Conservation (phyloP, 2,797 vertebrate species). For the Pteronotus mesoamericanus region DNA sequence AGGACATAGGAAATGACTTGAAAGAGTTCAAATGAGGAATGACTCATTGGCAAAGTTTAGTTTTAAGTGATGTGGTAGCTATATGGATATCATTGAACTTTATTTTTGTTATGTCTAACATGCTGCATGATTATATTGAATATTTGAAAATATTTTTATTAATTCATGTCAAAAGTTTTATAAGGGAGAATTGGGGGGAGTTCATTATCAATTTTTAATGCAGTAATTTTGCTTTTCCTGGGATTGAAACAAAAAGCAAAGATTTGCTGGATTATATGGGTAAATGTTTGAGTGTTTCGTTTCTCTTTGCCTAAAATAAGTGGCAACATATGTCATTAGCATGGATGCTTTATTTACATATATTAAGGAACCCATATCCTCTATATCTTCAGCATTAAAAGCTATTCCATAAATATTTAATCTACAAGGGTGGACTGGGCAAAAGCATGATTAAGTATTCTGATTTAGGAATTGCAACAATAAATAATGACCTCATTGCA, state of each 20-base stretch:
- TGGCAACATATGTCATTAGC: not conserved
- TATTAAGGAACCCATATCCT: not conserved
- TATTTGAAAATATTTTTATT: not conserved
- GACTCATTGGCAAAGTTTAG: not conserved
- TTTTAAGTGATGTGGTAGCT: not conserved
- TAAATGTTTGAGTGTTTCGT: not conserved
- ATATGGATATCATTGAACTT: not conserved
- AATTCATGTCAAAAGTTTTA: not conserved
- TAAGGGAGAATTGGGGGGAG: not conserved
- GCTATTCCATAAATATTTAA: not conserved
- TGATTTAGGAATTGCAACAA: not conserved
- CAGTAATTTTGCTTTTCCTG: not conserved
- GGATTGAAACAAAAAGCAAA: slow-evolving; percentile 8
- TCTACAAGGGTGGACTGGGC: not conserved
- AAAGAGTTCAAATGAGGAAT: not conserved
- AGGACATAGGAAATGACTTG: not conserved
- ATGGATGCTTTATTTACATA: not conserved
- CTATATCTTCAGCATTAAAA: not conserved
- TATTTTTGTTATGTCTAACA: not conserved
- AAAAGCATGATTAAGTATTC: not conserved
- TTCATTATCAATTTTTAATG: not conserved
- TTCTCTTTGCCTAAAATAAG: not conserved
- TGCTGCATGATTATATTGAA: not conserved
- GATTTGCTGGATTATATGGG: not conserved
- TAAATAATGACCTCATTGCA: slow-evolving; percentile 33